phyloP scores from a whole-genome alignment of 2,113 vertebrate species.

The Apaloderma vittatum region DNA sequence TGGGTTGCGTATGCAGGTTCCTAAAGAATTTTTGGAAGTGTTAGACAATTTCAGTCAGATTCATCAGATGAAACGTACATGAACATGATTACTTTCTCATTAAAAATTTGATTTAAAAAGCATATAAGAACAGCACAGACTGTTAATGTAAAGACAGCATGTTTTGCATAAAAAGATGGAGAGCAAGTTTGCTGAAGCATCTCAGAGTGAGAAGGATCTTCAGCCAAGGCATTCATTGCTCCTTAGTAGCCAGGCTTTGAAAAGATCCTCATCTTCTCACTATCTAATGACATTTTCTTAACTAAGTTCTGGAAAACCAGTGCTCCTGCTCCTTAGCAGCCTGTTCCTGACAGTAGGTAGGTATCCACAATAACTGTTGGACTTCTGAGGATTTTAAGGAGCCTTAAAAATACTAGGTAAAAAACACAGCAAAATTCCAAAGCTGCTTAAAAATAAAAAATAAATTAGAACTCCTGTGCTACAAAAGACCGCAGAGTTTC shows the following conservation, averaged over 20 bases:
- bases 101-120: constrained; percentile 38
- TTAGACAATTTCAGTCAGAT: constrained; percentile 1
- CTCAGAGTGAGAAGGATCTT: neutral
- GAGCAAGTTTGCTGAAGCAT: neutral
- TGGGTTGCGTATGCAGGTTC: neutral
- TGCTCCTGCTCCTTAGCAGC: neutral
- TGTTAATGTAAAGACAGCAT: neutral
- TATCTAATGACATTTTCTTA: neutral
- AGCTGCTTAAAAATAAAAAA: neutral
- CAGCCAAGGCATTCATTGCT: neutral
- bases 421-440: neutral
- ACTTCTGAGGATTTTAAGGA: neutral
- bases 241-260: neutral
- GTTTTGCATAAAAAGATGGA: neutral
- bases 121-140: neutral
- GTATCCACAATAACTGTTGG: neutral
- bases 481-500: neutral
- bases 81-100: neutral
- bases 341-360: neutral
- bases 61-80: constrained; percentile 23
- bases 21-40: neutral
- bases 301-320: neutral
- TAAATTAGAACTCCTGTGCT: neutral
- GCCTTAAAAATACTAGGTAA: neutral
- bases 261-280: neutral